Percentiles rank a stretch among this genome's conserved stretches.
These are phyloP conservation scores for Spodoptera exigua DNA, from an alignment of 2,888 invertebrate genomes.

Conservation along the genomic window DNA sequence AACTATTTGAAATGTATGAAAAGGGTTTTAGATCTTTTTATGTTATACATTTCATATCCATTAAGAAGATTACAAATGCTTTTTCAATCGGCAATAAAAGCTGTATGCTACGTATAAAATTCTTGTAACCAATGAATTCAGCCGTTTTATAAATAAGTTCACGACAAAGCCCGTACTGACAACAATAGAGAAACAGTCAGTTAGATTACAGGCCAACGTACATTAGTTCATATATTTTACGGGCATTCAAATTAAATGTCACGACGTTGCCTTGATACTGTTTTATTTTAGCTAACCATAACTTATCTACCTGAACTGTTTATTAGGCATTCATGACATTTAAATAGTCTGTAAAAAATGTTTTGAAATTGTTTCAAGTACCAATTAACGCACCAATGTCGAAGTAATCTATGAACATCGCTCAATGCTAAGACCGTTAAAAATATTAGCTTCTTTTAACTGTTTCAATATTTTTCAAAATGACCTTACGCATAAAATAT, in stretches of 20 bases:
- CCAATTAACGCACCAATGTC: no score
- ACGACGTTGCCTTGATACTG: neutral
- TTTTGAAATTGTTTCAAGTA: neutral
- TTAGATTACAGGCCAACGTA: slow-evolving; percentile 13
- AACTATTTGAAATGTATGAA: neutral
- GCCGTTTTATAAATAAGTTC: slow-evolving; percentile 40
- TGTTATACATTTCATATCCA: slow-evolving; percentile 11
- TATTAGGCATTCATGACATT: neutral
- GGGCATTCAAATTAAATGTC: slow-evolving; percentile 19
- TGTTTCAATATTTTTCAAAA: no score
- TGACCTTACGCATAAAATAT: no score
- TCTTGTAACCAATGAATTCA: slow-evolving; percentile 16
- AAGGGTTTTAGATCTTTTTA: slow-evolving; percentile 7
- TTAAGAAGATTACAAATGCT: slow-evolving; percentile 39
- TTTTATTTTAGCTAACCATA: neutral
- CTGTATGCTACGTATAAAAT: slow-evolving; percentile 22
- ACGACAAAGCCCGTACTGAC: slow-evolving; percentile 19
- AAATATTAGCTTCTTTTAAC: no score
- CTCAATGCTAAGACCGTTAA: no score
- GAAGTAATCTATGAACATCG: no score
- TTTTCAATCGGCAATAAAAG: slow-evolving; percentile 25
- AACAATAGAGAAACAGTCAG: slow-evolving; percentile 31
- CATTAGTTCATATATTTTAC: slow-evolving; percentile 17
- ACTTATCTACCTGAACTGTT: neutral
- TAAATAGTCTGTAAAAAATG: neutral